A percentile compares a stretch with the other conserved stretches of the same genome.
Conservation (phyloP, 2,888 invertebrate species). For the Drosophila eohydei region DNA sequence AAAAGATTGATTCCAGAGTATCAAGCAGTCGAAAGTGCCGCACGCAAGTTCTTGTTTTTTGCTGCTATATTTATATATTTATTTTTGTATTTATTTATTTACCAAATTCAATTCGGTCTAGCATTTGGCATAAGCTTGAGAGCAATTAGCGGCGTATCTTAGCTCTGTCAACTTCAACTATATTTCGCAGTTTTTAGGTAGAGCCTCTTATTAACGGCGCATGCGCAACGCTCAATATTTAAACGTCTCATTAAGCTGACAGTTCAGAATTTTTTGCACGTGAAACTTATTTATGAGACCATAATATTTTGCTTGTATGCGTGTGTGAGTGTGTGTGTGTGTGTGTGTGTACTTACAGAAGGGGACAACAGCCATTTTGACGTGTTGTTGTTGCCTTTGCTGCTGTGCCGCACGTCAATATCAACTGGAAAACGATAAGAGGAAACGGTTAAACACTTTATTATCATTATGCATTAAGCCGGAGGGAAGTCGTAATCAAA, state of each 20-base stretch:
- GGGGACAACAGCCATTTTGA: slow-evolving; percentile 70
- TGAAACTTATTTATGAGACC: slow-evolving; percentile 49
- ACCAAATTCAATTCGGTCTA: slow-evolving; percentile 3
- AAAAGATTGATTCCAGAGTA: not conserved
- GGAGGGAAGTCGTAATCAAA: slow-evolving; percentile 17
- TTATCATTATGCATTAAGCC: slow-evolving; percentile 22
- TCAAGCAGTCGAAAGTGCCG: not conserved
- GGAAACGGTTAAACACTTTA: slow-evolving; percentile 38
- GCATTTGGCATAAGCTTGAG: slow-evolving; percentile 18
- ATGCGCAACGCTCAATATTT: slow-evolving; percentile 59
- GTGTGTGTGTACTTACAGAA: slow-evolving; percentile 59
- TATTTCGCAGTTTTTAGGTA: slow-evolving; percentile 7
- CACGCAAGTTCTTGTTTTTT: not conserved
- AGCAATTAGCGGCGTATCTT: slow-evolving; percentile 45
- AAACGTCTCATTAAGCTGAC: slow-evolving; percentile 35
- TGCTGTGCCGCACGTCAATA: slow-evolving; percentile 21
- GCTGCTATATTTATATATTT: not conserved
- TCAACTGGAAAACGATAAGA: slow-evolving; percentile 45
- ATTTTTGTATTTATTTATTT: slow-evolving; percentile 17
- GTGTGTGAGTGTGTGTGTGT: slow-evolving; percentile 8
- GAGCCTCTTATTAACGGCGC: slow-evolving; percentile 47
- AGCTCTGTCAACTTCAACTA: slow-evolving; percentile 30
- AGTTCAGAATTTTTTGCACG: slow-evolving; percentile 40
- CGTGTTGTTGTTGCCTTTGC: slow-evolving; percentile 26
- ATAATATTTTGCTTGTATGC: slow-evolving; percentile 10